Conservation (phyloP, 1,140 invertebrate genomes). For the Sycophila sp. region DNA sequence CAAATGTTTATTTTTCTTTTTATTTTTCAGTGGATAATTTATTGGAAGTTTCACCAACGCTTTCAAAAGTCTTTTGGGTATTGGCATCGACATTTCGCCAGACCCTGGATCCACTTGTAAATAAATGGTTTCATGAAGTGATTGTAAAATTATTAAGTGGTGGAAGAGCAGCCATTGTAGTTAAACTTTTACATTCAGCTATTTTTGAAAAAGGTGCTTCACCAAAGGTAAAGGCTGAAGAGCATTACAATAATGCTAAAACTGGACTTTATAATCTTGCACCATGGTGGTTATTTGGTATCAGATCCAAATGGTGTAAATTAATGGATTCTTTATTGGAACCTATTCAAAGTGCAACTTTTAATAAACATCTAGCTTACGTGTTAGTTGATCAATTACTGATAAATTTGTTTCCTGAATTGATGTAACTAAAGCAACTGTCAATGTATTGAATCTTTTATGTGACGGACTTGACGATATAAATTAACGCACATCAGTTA, state of each 20-base stretch:
- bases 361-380: conserved; percentile 66
- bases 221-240: conserved; percentile 33
- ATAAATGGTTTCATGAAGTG: conserved; percentile 49
- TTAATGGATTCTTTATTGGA: conserved; percentile 57
- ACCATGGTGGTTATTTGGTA: conserved; percentile 56
- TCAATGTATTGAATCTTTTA: neutral
- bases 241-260: conserved; percentile 53
- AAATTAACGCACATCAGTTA: conserved; percentile 33
- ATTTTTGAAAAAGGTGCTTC: conserved; percentile 48
- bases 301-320: conserved; percentile 56
- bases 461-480: neutral
- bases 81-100: conserved; percentile 50
- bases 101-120: conserved; percentile 54
- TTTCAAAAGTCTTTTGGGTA: conserved; percentile 54
- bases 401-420: conserved; percentile 65
- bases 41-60: conserved; percentile 47
- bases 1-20: too few relatives aligned
- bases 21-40: conserved; percentile 55
- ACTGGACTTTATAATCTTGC: conserved; percentile 54
- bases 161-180: conserved; percentile 57
- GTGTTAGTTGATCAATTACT: conserved; percentile 63
- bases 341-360: conserved; percentile 55
- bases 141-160: conserved; percentile 57
- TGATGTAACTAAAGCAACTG: conserved; percentile 36
- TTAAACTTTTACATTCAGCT: conserved; percentile 55